Conservation (phyloP, 2,888 invertebrate species). For the Cephus runcator region DNA sequence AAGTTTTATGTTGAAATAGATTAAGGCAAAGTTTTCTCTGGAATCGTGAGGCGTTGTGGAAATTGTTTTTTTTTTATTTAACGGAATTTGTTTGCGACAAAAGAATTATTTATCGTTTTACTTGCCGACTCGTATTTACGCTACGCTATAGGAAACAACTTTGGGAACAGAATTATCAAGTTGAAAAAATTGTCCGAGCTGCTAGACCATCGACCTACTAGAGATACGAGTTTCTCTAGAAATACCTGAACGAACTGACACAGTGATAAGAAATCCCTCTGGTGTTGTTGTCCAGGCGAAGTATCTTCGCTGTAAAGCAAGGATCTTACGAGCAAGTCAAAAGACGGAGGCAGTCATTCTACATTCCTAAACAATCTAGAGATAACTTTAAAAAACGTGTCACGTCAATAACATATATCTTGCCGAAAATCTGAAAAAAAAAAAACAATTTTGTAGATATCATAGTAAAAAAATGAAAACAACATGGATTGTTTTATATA, state of each 20-base stretch:
- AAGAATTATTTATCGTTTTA: background rate
- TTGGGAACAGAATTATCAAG: background rate
- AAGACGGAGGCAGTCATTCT: background rate
- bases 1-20: background rate
- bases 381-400: slow-evolving; percentile 18
- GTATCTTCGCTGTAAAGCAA: background rate
- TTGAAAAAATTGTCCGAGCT: background rate
- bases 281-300: background rate
- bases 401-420: slow-evolving; percentile 14
- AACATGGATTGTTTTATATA: background rate
- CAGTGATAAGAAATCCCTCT: slow-evolving; percentile 8
- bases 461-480: background rate
- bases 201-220: slow-evolving; percentile 15
- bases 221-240: slow-evolving; percentile 8
- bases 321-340: background rate
- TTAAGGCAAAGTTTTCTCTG: background rate
- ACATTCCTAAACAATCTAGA: slow-evolving; percentile 24
- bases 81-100: background rate
- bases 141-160: background rate
- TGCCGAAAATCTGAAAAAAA: slow-evolving; percentile 17
- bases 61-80: background rate
- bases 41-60: background rate
- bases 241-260: slow-evolving; percentile 17
- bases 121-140: background rate
- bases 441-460: background rate